phyloP scores from a whole-genome alignment of 2,113 vertebrate species.

The Solea solea region DNA sequence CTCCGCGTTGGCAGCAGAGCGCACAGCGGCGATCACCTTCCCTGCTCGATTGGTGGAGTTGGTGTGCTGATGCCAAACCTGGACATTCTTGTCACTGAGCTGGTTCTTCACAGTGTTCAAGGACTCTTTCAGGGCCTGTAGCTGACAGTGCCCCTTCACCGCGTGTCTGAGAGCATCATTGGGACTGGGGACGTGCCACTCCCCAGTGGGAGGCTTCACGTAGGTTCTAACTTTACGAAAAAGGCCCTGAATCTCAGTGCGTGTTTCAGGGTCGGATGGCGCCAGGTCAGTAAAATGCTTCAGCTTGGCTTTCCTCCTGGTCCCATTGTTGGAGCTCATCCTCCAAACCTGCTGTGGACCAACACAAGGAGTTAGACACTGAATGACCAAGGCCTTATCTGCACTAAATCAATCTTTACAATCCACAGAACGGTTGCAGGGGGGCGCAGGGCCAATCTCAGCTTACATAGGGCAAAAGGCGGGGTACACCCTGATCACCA shows the following conservation, averaged over 20 bases:
- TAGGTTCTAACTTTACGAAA: conserved; percentile 88
- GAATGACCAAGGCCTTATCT: background rate
- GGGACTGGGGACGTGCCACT: conserved; percentile 87
- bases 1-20: conserved; percentile 87
- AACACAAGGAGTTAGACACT: conserved; percentile 7
- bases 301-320: conserved; percentile 74
- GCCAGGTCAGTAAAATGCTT: conserved; percentile 37
- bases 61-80: conserved; percentile 95
- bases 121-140: conserved; percentile 87
- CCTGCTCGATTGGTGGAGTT: conserved; percentile 92
- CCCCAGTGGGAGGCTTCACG: conserved; percentile 75
- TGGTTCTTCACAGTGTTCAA: conserved; percentile 93
- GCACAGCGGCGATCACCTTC: conserved; percentile 86
- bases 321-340: conserved; percentile 83
- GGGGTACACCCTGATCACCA: too few relatives aligned
- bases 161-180: conserved; percentile 74
- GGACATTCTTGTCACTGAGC: conserved; percentile 92
- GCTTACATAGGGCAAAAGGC: too few relatives aligned
- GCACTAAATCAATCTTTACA: too few relatives aligned
- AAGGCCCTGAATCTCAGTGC: conserved; percentile 82
- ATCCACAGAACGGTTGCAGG: too few relatives aligned
- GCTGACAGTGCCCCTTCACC: conserved; percentile 70
- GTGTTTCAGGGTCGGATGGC: conserved; percentile 75
- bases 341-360: conserved; percentile 53
- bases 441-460: too few relatives aligned